phyloP scores from a whole-genome alignment of 2,888 invertebrate species.

The Atethmia centrago region DNA sequence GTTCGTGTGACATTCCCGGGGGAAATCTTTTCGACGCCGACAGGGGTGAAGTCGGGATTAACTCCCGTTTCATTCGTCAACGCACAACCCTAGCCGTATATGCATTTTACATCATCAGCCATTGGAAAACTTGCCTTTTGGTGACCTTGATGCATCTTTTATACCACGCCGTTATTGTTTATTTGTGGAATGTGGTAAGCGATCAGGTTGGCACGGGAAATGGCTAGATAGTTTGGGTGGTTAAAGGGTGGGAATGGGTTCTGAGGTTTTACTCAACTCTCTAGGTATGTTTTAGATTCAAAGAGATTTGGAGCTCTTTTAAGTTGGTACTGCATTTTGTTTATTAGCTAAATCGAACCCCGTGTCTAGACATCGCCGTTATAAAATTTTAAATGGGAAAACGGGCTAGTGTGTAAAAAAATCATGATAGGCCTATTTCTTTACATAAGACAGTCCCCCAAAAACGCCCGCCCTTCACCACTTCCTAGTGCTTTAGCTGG shows the following conservation, averaged over 20 bases:
- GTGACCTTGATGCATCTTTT: constrained; percentile 66
- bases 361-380: background rate
- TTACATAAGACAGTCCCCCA: no score
- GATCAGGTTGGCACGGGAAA: constrained; percentile 42
- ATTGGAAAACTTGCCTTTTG: constrained; percentile 63
- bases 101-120: constrained; percentile 81
- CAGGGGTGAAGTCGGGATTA: constrained; percentile 85
- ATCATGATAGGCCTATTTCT: background rate
- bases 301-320: background rate
- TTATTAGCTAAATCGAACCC: background rate
- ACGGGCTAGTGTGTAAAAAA: background rate
- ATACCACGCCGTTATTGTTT: constrained; percentile 59
- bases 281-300: background rate
- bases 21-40: constrained; percentile 87
- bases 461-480: no score
- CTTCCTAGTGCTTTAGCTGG: no score
- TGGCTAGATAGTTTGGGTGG: background rate
- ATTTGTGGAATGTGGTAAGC: constrained; percentile 50
- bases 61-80: constrained; percentile 88
- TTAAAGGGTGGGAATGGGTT: background rate
- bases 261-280: background rate
- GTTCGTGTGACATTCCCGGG: constrained; percentile 76
- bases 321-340: background rate
- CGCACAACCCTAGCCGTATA: constrained; percentile 71
- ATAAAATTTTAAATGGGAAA: background rate